A percentile compares a stretch with the other conserved stretches of the same genome.
Conservation (phyloP, 1,140 invertebrate genomes). For the Charaxes varanes region DNA sequence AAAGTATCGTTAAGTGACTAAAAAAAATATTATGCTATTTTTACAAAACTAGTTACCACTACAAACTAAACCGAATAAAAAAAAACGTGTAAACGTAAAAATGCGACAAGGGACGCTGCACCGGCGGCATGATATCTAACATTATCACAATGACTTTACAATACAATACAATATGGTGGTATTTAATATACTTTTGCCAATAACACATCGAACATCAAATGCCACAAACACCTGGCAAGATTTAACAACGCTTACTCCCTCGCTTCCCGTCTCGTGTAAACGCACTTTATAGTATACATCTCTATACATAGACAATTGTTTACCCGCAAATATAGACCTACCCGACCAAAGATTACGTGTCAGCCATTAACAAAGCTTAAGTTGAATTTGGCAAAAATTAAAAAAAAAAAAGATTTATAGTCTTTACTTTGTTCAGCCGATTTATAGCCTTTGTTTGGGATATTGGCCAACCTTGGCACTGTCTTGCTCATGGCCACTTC, state of each 20-base stretch:
- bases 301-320: constrained; percentile 48
- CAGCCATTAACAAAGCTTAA: no score
- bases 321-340: constrained; percentile 46
- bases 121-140: constrained; percentile 48
- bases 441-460: no score
- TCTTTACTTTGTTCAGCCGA: no score
- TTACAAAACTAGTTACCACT: constrained; percentile 10
- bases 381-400: no score
- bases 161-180: constrained; percentile 19
- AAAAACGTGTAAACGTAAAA: constrained; percentile 16
- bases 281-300: constrained; percentile 50
- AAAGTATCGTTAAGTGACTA: no score
- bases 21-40: constrained; percentile 15
- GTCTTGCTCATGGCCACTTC: no score
- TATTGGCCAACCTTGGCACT: no score
- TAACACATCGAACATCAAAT: constrained; percentile 54
- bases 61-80: constrained; percentile 7
- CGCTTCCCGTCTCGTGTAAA: constrained; percentile 32
- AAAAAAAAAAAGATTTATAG: no score
- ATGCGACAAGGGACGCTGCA: constrained; percentile 39
- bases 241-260: constrained; percentile 47
- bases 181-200: constrained; percentile 28
- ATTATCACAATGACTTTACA: constrained; percentile 62
- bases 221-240: constrained; percentile 56
- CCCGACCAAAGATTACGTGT: no score